A percentile compares a stretch with the other conserved stretches of the same genome.
Evolutionary conservation across 1,140 invertebrate genomes (phyloP).

Genomic region (Bilobella aurantiaca): DNA sequence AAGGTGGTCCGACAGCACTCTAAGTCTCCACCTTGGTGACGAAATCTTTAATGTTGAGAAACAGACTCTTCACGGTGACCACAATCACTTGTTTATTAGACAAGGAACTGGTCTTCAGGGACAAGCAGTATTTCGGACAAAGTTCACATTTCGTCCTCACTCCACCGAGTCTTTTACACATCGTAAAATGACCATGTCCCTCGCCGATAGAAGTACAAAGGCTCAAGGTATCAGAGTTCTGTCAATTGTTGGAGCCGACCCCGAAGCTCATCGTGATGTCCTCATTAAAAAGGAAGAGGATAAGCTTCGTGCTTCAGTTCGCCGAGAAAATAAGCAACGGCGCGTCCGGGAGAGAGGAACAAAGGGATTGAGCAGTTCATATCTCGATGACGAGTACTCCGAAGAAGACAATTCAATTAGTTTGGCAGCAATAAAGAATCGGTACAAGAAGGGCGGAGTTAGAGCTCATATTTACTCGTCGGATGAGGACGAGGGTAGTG

Average conservation of each 20-base stretch:
- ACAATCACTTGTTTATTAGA: conserved; percentile 89
- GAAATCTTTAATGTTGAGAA: conserved; percentile 98
- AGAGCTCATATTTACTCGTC: conserved; percentile 68
- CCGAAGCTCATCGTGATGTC: conserved; percentile 77
- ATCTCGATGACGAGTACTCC: conserved; percentile 69
- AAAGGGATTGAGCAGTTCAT: conserved; percentile 50
- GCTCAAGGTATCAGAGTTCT: conserved; percentile 87
- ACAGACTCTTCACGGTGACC: conserved; percentile 79
- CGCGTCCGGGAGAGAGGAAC: conserved; percentile 50
- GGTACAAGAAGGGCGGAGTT: conserved; percentile 64
- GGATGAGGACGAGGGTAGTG: conserved; percentile 52
- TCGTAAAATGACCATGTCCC: conserved; percentile 93
- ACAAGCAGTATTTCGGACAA: conserved; percentile 91
- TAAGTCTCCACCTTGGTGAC: conserved; percentile 90
- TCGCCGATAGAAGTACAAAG: conserved; percentile 94
- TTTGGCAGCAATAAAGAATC: conserved; percentile 85
- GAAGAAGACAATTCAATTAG: conserved; percentile 69
- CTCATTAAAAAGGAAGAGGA: conserved; percentile 96
- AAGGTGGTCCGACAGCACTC: conserved; percentile 93
- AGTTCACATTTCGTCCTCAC: conserved; percentile 91
- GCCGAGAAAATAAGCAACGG: conserved; percentile 55
- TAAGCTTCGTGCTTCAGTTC: conserved; percentile 71
- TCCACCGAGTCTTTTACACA: conserved; percentile 98
- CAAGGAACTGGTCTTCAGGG: conserved; percentile 96
- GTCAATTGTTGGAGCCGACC: conserved; percentile 85